Base-by-base conservation (phyloP, 2,888 invertebrate genomes). In the Drosophila birchii region DNA sequence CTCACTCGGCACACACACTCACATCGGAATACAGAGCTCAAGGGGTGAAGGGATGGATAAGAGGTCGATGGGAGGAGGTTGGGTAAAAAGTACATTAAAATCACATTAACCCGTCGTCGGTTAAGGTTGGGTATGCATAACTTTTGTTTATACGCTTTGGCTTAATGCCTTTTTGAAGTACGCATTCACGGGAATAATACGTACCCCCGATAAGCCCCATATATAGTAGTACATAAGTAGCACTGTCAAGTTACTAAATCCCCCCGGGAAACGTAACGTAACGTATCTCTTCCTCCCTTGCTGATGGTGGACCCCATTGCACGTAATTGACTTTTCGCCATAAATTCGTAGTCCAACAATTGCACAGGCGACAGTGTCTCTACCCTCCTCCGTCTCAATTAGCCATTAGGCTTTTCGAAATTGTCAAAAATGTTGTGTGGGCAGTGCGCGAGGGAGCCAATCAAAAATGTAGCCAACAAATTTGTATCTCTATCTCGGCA, bases 101-200 rank as follows among this genome's bases (percentile, higher is more conserved):
- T 86, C 88, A 81, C 86, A 86, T 86, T 86, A 86, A 83, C 88
- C 88, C 86, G 88, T 88, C 88, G 88, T 80, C 81, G 84, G 80
- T 75, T 76, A 81, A 80, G 84, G 67, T 74, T 70, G 77, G 80
- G 86, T 85, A 80, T 86, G 77, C 79, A 81, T 75, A 86, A 88
- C 86, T 85, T 87, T 85, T 85, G 88, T 83, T 87, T 87, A 85
- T 87, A 76, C 76, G 57, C 56, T 79, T 69, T 70, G 79, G 76
- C 79, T 71, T 84, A 86, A 84, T 84, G 85, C 80, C 86, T 78
- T 75, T 79, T 79, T 80, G 74, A 87, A 87, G 82, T 86, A 75
- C 76, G 69, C 44, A 71, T 54, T 55, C 75, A 74, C 58, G 72
- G 45, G 56, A 58, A 74, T 73, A 75, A 58, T 53, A 39, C 51